phyloP scores from a whole-genome alignment of 2,888 invertebrate species.

The Tinea semifulvella region DNA sequence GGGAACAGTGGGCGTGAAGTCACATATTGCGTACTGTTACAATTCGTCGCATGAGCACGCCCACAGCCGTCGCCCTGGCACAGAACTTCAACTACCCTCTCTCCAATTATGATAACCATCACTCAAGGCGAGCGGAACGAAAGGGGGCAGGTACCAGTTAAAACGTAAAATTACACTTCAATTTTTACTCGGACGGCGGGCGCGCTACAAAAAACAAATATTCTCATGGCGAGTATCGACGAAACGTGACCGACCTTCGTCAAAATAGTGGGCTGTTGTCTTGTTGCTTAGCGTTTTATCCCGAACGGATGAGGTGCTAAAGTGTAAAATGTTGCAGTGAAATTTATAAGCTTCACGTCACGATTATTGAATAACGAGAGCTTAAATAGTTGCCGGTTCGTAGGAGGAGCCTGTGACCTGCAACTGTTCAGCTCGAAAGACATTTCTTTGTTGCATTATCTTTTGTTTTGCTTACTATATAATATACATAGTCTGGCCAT shows the following conservation, averaged over 20 bases:
- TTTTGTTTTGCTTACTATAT: too few relatives aligned
- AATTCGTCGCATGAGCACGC: slow-evolving; percentile 26
- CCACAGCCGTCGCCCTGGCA: slow-evolving; percentile 43
- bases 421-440: not conserved
- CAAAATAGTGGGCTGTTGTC: slow-evolving; percentile 63
- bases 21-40: slow-evolving; percentile 2
- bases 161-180: slow-evolving; percentile 66
- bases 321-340: slow-evolving; percentile 62
- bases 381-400: slow-evolving; percentile 23
- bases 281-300: slow-evolving; percentile 58
- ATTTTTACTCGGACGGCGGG: slow-evolving; percentile 60
- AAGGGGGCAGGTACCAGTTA: slow-evolving; percentile 64
- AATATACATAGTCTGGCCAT: too few relatives aligned
- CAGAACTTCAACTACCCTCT: slow-evolving; percentile 55
- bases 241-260: slow-evolving; percentile 66
- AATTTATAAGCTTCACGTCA: slow-evolving; percentile 59
- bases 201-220: slow-evolving; percentile 65
- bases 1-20: slow-evolving; percentile 10
- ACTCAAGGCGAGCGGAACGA: slow-evolving; percentile 66
- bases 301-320: slow-evolving; percentile 55
- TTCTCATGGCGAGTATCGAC: slow-evolving; percentile 65
- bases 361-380: slow-evolving; percentile 61
- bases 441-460: not conserved
- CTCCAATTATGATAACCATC: slow-evolving; percentile 66
- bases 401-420: slow-evolving; percentile 7